Percentiles rank a stretch among this genome's conserved stretches.
Evolutionary conservation across 2,797 vertebrate genomes (phyloP).

Genomic region (Mallotus villosus): DNA sequence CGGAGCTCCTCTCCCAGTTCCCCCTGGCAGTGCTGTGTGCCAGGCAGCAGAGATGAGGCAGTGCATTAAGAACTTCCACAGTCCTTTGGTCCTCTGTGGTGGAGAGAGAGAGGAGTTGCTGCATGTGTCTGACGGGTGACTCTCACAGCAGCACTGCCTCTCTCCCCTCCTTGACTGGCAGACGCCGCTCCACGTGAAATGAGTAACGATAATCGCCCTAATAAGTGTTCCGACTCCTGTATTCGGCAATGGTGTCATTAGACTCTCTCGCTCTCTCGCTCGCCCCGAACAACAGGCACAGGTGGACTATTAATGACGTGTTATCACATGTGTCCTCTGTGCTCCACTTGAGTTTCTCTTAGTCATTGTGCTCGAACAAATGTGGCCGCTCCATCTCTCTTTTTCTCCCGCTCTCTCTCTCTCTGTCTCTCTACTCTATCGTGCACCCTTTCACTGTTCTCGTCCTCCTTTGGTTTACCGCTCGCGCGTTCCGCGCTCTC

Average conservation of each 20-base stretch:
- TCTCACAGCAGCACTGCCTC: conserved; percentile 38
- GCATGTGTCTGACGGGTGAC: too few species aligned
- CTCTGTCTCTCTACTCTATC: background rate
- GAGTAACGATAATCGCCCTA: conserved; percentile 67
- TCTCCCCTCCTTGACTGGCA: conserved; percentile 64
- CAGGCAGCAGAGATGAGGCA: too few species aligned
- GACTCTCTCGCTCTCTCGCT: conserved; percentile 40
- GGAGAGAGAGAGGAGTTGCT: too few species aligned
- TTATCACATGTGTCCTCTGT: conserved; percentile 49
- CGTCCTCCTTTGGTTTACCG: background rate
- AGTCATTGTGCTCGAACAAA: conserved; percentile 8
- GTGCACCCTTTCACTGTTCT: background rate
- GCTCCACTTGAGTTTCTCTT: conserved; percentile 33
- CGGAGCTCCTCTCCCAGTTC: too few species aligned
- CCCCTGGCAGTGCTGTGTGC: too few species aligned
- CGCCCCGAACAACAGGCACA: conserved; percentile 64
- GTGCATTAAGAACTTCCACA: too few species aligned
- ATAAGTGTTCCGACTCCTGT: conserved; percentile 70
- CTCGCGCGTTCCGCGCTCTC: conserved; percentile 13
- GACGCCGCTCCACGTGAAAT: conserved; percentile 73
- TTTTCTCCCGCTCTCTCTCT: background rate
- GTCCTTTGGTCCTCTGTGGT: too few species aligned
- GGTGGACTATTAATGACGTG: conserved; percentile 69
- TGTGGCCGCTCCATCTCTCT: background rate
- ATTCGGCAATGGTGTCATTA: conserved; percentile 67